Evolutionary conservation across 2,113 vertebrate genomes (phyloP).

Genomic region (Caranx melampygus): DNA sequence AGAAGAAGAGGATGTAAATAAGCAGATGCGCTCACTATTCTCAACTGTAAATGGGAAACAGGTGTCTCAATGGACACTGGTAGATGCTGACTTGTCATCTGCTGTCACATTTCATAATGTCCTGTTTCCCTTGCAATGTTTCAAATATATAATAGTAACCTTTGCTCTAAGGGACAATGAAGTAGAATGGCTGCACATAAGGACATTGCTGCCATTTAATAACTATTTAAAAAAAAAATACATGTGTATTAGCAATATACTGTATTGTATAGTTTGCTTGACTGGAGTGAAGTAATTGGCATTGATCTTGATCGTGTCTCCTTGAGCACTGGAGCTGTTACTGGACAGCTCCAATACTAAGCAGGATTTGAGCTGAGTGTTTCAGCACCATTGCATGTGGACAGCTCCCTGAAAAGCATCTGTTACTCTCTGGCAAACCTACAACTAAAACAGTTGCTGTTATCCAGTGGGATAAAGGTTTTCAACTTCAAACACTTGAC

Average conservation of each 20-base stretch:
- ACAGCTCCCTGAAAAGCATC: slow-evolving; percentile 47
- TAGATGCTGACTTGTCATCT: background rate
- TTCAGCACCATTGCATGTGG: slow-evolving; percentile 59
- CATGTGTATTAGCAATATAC: no score
- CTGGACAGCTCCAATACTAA: slow-evolving; percentile 46
- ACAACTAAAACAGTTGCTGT: background rate
- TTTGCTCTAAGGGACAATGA: background rate
- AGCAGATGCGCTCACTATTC: background rate
- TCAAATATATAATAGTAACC: background rate
- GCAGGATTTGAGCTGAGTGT: background rate
- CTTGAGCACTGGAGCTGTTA: slow-evolving; percentile 5
- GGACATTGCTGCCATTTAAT: no score
- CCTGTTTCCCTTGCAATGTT: background rate
- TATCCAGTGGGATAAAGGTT: background rate
- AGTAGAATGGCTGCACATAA: background rate
- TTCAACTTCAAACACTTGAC: slow-evolving; percentile 1
- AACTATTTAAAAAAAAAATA: no score
- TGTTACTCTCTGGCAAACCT: background rate
- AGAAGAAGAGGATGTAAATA: slow-evolving; percentile 10
- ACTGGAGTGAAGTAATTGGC: background rate
- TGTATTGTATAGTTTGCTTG: no score
- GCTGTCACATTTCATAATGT: background rate
- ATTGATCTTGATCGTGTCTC: slow-evolving; percentile 20
- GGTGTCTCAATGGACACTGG: slow-evolving; percentile 10
- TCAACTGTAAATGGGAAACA: background rate